These are phyloP conservation scores for Cololabis saira DNA, from an alignment of 2,113 vertebrate species.

Conservation along the genomic window DNA sequence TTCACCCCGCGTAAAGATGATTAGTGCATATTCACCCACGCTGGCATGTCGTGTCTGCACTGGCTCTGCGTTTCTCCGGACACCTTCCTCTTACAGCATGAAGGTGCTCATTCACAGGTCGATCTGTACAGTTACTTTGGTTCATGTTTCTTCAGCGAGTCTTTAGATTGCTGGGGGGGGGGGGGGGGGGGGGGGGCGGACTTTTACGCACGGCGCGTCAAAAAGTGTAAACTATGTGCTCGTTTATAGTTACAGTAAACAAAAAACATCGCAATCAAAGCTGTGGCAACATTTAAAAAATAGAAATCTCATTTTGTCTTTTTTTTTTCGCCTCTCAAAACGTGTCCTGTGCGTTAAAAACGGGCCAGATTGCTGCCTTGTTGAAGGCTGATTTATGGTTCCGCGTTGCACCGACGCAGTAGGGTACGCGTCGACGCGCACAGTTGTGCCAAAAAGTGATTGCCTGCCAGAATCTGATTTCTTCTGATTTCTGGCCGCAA, in stretches of 20 bases:
- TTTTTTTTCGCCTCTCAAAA: no score
- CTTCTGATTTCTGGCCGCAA: no score
- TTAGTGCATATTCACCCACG: slow-evolving; percentile 48
- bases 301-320: slow-evolving; percentile 20
- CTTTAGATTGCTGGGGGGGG: slow-evolving; percentile 6
- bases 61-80: slow-evolving; percentile 21
- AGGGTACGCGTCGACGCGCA: no score
- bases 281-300: slow-evolving; percentile 21
- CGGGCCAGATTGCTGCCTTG: no score
- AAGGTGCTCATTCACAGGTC: slow-evolving; percentile 69
- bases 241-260: slow-evolving; percentile 37
- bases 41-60: slow-evolving; percentile 35
- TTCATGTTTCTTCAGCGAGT: slow-evolving; percentile 35
- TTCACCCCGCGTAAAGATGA: slow-evolving; percentile 51
- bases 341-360: no score
- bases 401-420: no score
- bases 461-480: no score
- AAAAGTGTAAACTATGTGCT: slow-evolving; percentile 52
- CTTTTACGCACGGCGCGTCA: slow-evolving; percentile 32
- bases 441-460: no score
- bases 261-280: slow-evolving; percentile 24
- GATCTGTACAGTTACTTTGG: slow-evolving; percentile 73
- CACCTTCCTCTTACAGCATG: slow-evolving; percentile 24
- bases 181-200: not conserved
- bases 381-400: no score